Evolutionary conservation across 2,113 vertebrate species (phyloP), one percentile per base, ranked within the genome.

Genomic region (Falcunculus frontatus): DNA sequence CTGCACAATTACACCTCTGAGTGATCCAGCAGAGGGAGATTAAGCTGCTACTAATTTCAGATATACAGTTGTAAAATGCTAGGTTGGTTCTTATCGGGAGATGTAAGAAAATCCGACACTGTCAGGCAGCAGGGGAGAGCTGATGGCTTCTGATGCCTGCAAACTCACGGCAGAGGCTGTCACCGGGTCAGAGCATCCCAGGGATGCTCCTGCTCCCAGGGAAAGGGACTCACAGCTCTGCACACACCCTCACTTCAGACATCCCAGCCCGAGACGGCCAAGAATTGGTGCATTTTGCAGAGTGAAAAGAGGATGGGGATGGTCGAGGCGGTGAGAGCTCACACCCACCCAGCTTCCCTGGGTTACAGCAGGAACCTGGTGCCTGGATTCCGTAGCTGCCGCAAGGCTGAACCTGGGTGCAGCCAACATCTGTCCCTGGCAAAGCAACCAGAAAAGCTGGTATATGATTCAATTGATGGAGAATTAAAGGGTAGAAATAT

Each of bases 1-100:
- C 97, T 97, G 97, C 97, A 96, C 97, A 98, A 98, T 98, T 98
- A 98, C 96, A 97, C 97, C 96, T 97, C 83, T 91, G 97, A 98
- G 95, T 96, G 96, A 98, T 97, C 97, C 87, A 91, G 97, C 92
- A 90, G 70, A 95, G 95, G 78, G 89, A 98, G 95, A 97, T 98
- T 97, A 97, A 98, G 87, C 92, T 37, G 90, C 95, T 94, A 68
- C 96, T 97, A 93, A 97, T 97, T 97, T 97, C 95, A 92, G 96
- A 95, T 63, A 80, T 39, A 90, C 93, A 89, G 83, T 78, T 89
- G 93, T 94, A 95, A 97, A 92, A 95, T 53, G 87, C 87, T 87
- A 84, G 76, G 83, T 84, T 96, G 74, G 87, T 73, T 95, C 91
- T 96, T 96, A 91, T 87, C 89, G 15, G 72, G 47, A 91, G 79